A percentile compares a stretch with the other conserved stretches of the same genome.
Evolutionary conservation across 2,888 invertebrate species (phyloP).

Genomic region (Scaptomyza cyrtandrae): DNA sequence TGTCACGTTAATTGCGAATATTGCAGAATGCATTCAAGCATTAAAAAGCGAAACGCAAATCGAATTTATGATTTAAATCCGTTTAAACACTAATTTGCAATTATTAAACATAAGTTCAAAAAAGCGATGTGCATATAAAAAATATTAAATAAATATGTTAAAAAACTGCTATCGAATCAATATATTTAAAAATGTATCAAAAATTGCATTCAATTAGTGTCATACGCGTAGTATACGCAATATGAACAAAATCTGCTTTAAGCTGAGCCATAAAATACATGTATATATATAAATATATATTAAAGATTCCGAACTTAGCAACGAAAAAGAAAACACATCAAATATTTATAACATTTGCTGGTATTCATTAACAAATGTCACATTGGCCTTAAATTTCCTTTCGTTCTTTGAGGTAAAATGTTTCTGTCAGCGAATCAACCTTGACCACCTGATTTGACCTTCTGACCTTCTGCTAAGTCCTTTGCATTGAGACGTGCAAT

Average conservation of each 20-base stretch:
- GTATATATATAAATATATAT: no score
- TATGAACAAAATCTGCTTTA: no score
- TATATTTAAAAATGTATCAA: no score
- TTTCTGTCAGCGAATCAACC: conserved; percentile 26
- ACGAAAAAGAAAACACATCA: neutral
- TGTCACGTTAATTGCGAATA: conserved; percentile 59
- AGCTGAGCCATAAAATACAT: no score
- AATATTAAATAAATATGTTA: conserved; percentile 3
- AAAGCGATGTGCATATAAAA: neutral
- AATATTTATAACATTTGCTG: conserved; percentile 2
- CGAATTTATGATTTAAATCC: conserved; percentile 29
- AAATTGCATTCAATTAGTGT: no score
- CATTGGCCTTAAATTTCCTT: conserved; percentile 34
- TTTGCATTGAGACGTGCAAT: conserved; percentile 63
- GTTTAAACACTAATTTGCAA: no score
- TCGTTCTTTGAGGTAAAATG: conserved; percentile 2
- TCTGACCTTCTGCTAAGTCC: conserved; percentile 25
- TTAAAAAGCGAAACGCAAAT: conserved; percentile 7
- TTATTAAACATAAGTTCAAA: conserved; percentile 1
- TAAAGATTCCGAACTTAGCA: no score
- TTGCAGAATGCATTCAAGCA: conserved; percentile 22
- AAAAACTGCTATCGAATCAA: conserved; percentile 13
- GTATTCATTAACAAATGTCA: conserved; percentile 19
- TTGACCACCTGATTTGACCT: conserved; percentile 34
- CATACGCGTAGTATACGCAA: no score